Percentiles rank a stretch among this genome's conserved stretches.
Conservation (phyloP, 2,113 vertebrate species). For the Sprattus sprattus region DNA sequence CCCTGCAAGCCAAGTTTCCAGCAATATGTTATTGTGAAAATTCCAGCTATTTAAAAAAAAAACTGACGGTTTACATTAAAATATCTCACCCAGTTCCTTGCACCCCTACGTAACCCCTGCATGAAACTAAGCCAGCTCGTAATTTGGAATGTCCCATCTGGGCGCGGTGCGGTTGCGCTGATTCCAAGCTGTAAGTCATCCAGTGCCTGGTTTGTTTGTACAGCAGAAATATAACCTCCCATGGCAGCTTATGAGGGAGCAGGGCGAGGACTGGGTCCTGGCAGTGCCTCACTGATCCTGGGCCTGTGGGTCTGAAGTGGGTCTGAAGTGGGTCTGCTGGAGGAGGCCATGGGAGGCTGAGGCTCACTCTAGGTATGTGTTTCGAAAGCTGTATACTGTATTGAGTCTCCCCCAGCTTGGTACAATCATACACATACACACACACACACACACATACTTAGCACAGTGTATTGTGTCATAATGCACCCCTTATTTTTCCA, state of each 20-base stretch:
- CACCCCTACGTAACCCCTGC: neutral
- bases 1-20: too few species aligned
- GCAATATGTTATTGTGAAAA: neutral
- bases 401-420: too few species aligned
- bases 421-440: neutral
- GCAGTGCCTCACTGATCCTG: too few species aligned
- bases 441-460: neutral
- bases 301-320: too few species aligned
- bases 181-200: neutral
- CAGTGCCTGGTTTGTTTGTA: slow-evolving; percentile 1
- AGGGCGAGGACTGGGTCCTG: neutral
- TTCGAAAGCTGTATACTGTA: too few species aligned
- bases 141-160: slow-evolving; percentile 13
- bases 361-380: too few species aligned
- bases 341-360: too few species aligned
- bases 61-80: neutral
- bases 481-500: too few species aligned
- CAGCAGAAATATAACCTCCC: neutral
- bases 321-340: too few species aligned
- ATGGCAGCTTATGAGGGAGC: neutral
- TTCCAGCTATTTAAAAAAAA: neutral
- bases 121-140: neutral
- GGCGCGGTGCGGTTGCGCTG: neutral
- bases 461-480: neutral
- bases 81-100: neutral